Percentiles rank a stretch among this genome's conserved stretches.
These are phyloP conservation scores for Petrolisthes manimaculis DNA, from an alignment of 2,888 invertebrate species.

Conservation along the genomic window DNA sequence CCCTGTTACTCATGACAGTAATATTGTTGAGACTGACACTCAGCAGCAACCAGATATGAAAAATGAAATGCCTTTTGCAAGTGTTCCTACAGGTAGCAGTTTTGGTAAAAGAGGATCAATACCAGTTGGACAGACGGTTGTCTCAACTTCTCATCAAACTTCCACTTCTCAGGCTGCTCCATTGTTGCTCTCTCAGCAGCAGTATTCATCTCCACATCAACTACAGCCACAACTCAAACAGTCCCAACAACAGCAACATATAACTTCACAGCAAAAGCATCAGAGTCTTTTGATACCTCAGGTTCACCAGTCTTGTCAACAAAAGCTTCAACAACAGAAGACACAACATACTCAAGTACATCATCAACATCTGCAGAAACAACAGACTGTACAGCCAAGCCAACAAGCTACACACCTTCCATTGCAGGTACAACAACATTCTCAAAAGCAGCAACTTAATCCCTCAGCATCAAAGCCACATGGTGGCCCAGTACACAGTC, in stretches of 20 bases:
- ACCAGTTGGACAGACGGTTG: slow-evolving; percentile 26
- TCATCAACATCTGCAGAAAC: slow-evolving; percentile 36
- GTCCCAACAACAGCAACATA: slow-evolving; percentile 33
- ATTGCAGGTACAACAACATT: slow-evolving; percentile 17
- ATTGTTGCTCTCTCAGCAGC: slow-evolving; percentile 16
- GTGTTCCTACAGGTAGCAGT: slow-evolving; percentile 62
- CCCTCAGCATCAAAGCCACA: background rate
- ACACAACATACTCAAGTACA: slow-evolving; percentile 28
- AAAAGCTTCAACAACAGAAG: slow-evolving; percentile 37
- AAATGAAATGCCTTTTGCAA: slow-evolving; percentile 63
- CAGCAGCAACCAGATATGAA: slow-evolving; percentile 51
- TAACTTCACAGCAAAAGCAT: slow-evolving; percentile 27
- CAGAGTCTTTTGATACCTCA: slow-evolving; percentile 32
- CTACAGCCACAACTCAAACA: slow-evolving; percentile 27
- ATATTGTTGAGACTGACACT: slow-evolving; percentile 39
- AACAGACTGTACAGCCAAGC: slow-evolving; percentile 15
- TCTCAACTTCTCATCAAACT: slow-evolving; percentile 10
- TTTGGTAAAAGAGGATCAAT: slow-evolving; percentile 56
- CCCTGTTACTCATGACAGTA: slow-evolving; percentile 58
- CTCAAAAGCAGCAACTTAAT: slow-evolving; percentile 17
- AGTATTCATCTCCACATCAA: slow-evolving; percentile 1
- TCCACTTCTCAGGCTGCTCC: slow-evolving; percentile 14
- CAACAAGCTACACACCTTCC: slow-evolving; percentile 21
- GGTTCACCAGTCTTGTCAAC: slow-evolving; percentile 38
- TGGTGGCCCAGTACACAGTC: background rate